A percentile compares a stretch with the other conserved stretches of the same genome.
phyloP scores from a whole-genome alignment of 2,888 invertebrate species.

The Lacanobia oleracea region DNA sequence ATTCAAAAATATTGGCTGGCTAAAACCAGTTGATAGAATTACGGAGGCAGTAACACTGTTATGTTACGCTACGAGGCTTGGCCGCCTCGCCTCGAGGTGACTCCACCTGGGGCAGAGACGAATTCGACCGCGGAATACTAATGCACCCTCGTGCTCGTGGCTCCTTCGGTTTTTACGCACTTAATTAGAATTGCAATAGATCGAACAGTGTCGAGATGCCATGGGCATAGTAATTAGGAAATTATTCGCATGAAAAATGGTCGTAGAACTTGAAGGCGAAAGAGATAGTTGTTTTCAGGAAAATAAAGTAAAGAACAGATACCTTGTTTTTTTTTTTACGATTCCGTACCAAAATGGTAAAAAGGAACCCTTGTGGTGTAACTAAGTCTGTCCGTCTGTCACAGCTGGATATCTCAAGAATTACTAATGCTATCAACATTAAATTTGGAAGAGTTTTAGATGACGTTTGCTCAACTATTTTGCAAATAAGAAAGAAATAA shows the following conservation, averaged over 20 bases:
- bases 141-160: conserved; percentile 41
- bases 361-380: too few species aligned
- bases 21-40: conserved; percentile 58
- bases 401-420: too few species aligned
- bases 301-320: not conserved
- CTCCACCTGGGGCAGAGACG: conserved; percentile 67
- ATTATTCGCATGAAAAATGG: conserved; percentile 6
- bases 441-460: too few species aligned
- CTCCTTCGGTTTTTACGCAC: conserved; percentile 50
- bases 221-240: conserved; percentile 38
- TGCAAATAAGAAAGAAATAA: too few species aligned
- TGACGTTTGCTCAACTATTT: too few species aligned
- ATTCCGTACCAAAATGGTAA: too few species aligned
- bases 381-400: too few species aligned
- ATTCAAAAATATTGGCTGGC: conserved; percentile 34
- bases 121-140: conserved; percentile 63
- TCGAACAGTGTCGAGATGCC: conserved; percentile 49
- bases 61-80: conserved; percentile 59
- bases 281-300: not conserved
- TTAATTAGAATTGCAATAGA: conserved; percentile 57
- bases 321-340: too few species aligned
- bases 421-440: too few species aligned
- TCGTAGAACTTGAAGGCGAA: not conserved
- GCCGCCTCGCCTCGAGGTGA: conserved; percentile 59
- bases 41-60: conserved; percentile 67